phyloP scores from a whole-genome alignment of 2,113 vertebrate species.

The Nyctereutes procyonoides region DNA sequence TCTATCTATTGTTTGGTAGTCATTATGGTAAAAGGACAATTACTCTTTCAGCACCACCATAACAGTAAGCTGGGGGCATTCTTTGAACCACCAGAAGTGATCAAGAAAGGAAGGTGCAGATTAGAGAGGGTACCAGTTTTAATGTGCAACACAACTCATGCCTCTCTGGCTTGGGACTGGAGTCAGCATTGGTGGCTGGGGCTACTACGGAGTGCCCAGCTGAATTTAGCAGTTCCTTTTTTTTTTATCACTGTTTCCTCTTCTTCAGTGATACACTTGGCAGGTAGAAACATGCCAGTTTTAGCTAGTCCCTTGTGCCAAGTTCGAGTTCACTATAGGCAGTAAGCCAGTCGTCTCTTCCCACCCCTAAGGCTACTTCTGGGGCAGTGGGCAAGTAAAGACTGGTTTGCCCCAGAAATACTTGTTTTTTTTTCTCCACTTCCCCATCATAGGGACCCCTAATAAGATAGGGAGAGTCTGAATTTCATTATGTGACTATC shows the following conservation, averaged over 20 bases:
- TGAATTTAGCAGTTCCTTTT: neutral
- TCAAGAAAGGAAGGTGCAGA: neutral
- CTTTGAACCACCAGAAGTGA: neutral
- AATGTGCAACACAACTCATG: neutral
- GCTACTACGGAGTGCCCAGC: neutral
- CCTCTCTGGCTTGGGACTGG: neutral
- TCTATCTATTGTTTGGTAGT: conserved; percentile 68
- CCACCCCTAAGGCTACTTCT: neutral
- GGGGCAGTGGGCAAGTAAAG: neutral
- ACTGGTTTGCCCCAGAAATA: neutral
- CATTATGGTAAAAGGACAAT: conserved; percentile 11
- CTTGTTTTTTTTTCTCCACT: neutral
- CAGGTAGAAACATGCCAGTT: neutral
- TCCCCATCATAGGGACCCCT: neutral
- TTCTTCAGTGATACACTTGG: neutral
- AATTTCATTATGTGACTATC: neutral
- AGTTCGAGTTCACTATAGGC: neutral
- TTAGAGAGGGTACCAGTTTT: neutral
- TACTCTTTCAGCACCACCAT: conserved; percentile 38
- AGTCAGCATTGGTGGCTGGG: neutral
- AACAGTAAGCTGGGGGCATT: neutral
- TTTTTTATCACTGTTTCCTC: neutral
- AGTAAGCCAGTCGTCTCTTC: neutral
- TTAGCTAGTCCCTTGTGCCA: neutral
- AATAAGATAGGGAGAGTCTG: neutral